Evolutionary conservation across 2,888 invertebrate species (phyloP).

Genomic region (Torymus auratus): DNA sequence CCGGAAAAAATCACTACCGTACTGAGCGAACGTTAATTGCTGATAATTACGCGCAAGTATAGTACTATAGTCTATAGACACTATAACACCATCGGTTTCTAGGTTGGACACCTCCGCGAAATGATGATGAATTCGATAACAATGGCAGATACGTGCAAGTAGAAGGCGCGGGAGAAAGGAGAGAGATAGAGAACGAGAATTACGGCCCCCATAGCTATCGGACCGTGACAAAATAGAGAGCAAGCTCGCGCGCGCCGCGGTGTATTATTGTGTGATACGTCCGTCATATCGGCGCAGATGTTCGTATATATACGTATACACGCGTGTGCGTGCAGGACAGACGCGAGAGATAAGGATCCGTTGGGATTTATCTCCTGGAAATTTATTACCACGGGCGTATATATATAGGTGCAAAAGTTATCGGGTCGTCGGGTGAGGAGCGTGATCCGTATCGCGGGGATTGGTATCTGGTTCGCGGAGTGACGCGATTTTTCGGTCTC

Average conservation of each 20-base stretch:
- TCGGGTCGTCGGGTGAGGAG: no score
- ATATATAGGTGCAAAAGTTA: no score
- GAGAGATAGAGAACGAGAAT: conserved; percentile 57
- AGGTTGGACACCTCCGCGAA: conserved; percentile 71
- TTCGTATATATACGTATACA: no score
- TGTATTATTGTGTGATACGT: conserved; percentile 40
- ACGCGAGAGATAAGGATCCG: no score
- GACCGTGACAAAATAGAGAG: conserved; percentile 73
- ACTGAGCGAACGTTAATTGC: conserved; percentile 60
- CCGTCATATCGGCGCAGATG: not conserved
- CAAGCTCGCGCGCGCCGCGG: conserved; percentile 53
- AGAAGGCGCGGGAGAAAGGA: not conserved
- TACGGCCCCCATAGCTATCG: conserved; percentile 71
- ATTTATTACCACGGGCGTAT: no score
- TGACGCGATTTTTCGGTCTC: no score
- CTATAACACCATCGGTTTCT: conserved; percentile 70
- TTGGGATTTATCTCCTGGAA: no score
- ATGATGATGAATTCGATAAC: conserved; percentile 26
- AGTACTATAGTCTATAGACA: conserved; percentile 44
- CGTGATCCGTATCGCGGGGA: no score
- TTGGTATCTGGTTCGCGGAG: no score
- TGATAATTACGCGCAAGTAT: conserved; percentile 57
- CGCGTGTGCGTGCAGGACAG: no score
- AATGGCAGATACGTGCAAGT: not conserved
- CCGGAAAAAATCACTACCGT: not conserved